Base-by-base conservation (phyloP, 2,888 invertebrate species). In the Nemotelus nigrinus region DNA sequence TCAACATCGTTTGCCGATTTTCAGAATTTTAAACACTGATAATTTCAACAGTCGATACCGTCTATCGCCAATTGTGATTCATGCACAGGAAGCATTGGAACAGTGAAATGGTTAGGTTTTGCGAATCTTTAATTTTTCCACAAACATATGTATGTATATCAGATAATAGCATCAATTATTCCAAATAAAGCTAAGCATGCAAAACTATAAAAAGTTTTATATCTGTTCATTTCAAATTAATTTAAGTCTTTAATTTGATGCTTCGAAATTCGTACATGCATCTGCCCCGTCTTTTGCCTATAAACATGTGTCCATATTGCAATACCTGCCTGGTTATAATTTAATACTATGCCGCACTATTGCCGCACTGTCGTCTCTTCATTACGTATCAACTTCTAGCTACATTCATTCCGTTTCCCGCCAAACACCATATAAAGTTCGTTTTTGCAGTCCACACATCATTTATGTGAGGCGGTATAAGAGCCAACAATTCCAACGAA, bases 351-450 rank as follows among this genome's bases (percentile, higher is more conserved):
- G 47, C 41, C 48, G n/a, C 50, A 50, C 1, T 68, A 5, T 44
- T 50, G 6, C 39, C 50, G 67, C 50, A 68, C 50, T 2, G 44
- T 43, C 39, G 25, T 50, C 43, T 60, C 2, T 39, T 25, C 25
- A 25, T 25, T 25, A 25, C 25, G 25, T 25, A 25, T 25, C 25
- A 25, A 25, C 25, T 25, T 25, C 25, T 25, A 25, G 25, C 25
- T n/a, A 7, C 8, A 25, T 44, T 68, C 39, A 25, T 48, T 50
- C 39, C 44, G 3, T 58, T 72, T 72, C 25, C 60, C 57, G 47
- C 50, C 67, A 68, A 68, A 50, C 50, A 60, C 58, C 72, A 58
- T 72, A 72, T 72, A 58, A 72, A 72, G 72, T 72, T 72, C 58
- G 72, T 72, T 72, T 72, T 72, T 72, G 72, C 58, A 58, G 60